Conservation (phyloP, 1,140 invertebrate genomes). For the Trichonephila inaurata region DNA sequence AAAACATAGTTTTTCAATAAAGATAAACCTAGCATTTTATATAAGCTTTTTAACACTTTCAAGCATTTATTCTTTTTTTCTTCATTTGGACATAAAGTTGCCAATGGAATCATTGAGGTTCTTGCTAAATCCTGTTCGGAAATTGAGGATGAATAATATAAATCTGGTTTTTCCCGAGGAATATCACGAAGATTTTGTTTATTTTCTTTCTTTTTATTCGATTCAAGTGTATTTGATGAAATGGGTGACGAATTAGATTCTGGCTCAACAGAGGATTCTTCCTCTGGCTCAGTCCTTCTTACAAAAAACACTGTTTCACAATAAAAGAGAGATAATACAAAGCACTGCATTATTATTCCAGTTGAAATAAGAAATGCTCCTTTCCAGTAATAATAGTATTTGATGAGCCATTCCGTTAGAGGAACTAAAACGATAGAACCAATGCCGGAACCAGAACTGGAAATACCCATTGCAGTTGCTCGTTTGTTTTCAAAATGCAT, state of each 20-base stretch:
- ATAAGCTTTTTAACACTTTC: neutral
- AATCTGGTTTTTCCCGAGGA: neutral
- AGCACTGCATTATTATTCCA: slow-evolving; percentile 89
- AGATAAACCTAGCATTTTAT: neutral
- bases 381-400: slow-evolving; percentile 81
- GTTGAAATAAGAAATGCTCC: slow-evolving; percentile 88
- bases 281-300: neutral
- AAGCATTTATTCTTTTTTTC: neutral
- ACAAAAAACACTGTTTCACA: slow-evolving; percentile 81
- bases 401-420: slow-evolving; percentile 84
- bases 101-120: too few relatives aligned
- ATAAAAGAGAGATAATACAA: slow-evolving; percentile 92
- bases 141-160: neutral
- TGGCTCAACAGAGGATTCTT: neutral
- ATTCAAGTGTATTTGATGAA: neutral
- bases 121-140: too few relatives aligned
- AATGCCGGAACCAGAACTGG: slow-evolving; percentile 94
- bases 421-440: slow-evolving; percentile 92
- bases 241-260: neutral
- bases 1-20: neutral
- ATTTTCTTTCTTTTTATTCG: neutral
- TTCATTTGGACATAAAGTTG: neutral
- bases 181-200: too few relatives aligned
- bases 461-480: slow-evolving; percentile 94
- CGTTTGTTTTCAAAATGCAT: slow-evolving; percentile 95